Conservation (phyloP, 2,797 vertebrate species). For the Pyrocephalus nanus region DNA sequence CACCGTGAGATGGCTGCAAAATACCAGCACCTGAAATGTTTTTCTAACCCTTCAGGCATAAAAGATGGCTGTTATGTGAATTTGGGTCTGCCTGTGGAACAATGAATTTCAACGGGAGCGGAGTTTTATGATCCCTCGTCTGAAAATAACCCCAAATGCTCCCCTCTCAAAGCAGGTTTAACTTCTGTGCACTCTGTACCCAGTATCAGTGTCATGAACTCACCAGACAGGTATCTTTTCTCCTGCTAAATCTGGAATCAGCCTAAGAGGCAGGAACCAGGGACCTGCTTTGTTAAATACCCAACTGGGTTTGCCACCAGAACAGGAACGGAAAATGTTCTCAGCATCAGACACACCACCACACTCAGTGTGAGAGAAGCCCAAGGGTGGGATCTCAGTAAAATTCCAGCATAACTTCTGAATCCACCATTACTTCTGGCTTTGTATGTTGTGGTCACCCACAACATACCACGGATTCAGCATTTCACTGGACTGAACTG, state of each 20-base stretch:
- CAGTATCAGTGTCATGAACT: background rate
- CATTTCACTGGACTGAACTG: background rate
- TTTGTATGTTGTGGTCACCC: background rate
- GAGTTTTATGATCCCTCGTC: background rate
- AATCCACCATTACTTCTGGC: background rate
- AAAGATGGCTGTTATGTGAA: background rate
- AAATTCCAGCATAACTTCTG: background rate
- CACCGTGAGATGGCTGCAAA: background rate
- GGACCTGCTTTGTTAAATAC: background rate
- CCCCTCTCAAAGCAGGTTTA: background rate
- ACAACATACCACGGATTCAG: fast-evolving
- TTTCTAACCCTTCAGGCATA: background rate
- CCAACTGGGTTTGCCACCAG: background rate
- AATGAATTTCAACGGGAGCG: background rate
- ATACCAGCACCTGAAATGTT: background rate
- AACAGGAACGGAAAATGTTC: background rate
- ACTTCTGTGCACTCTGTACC: background rate
- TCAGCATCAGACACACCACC: background rate
- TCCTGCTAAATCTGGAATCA: background rate
- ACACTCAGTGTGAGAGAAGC: fast-evolving
- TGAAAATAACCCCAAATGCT: background rate
- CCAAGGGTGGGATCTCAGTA: background rate
- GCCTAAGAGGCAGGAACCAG: background rate
- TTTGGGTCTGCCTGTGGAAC: background rate
- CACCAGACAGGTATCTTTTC: background rate